These are phyloP conservation scores for Trachemys scripta DNA, from an alignment of 2,113 vertebrate species.

Conservation along the genomic window DNA sequence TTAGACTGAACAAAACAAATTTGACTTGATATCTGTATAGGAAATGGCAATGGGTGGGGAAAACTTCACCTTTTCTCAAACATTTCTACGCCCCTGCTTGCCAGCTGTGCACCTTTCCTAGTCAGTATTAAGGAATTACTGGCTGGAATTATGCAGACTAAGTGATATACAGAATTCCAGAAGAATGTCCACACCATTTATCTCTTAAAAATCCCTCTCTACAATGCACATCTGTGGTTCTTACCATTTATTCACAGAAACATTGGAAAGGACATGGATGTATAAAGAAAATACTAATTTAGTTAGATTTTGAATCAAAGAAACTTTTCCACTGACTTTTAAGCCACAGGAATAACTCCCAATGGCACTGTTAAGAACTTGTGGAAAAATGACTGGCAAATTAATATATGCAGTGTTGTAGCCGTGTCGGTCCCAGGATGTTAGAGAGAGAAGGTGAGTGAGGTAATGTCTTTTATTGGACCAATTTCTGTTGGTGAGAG, in stretches of 20 bases:
- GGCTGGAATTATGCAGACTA: background rate
- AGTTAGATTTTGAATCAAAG: background rate
- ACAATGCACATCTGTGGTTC: rapidly evolving
- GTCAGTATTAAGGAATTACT: rapidly evolving
- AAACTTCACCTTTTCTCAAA: rapidly evolving
- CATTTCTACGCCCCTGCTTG: rapidly evolving
- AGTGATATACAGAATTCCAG: background rate
- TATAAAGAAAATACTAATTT: background rate
- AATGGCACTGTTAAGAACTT: background rate
- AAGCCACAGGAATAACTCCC: background rate
- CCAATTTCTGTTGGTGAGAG: background rate
- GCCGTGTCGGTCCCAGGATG: background rate
- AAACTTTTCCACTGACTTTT: background rate
- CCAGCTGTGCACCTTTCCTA: background rate
- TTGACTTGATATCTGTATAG: background rate
- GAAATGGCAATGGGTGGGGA: background rate
- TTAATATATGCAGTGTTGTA: background rate
- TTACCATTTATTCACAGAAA: background rate
- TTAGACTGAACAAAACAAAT: background rate
- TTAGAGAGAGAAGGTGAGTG: background rate
- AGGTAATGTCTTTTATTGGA: background rate
- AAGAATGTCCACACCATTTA: background rate
- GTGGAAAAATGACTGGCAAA: background rate
- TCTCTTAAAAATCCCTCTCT: background rate
- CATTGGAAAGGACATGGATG: background rate